Base-by-base conservation (phyloP, 1,140 invertebrate species). In the Drosophila grimshawi region DNA sequence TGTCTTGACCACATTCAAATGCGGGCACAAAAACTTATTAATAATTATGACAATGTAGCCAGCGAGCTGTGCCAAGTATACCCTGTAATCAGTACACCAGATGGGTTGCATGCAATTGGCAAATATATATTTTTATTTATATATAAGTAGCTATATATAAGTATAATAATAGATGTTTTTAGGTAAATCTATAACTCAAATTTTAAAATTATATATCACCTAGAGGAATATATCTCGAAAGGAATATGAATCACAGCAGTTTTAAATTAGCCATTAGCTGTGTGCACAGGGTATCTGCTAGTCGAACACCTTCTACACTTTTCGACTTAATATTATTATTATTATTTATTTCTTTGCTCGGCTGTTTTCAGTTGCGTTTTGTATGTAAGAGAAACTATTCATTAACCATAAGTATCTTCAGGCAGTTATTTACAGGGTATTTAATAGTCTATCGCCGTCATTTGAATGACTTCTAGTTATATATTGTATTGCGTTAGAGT, bases 1-100 rank as follows among this genome's bases (percentile, higher is more conserved):
- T 48, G 66, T 67, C 82, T 86, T 78, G 80, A 83, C 80, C 81
- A 60, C 82, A 86, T 83, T 86, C 68, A 83, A 88, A 80, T 79
- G 68, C 52, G 30, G 43, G 39, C 56, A 77, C 51, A 73, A 65
- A 30, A 60, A 70, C 85, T 80, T 75, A 89, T 78, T 88, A 85
- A 88, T 89, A 85, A 89, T 80, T 88, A 80, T 89, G 85, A 89
- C 85, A 89, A 80, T 65, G 73, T 3, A 43, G 19, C 19, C 72
- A 33, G 41, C 32, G 11, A 32, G 10, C 19, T 32, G 33, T 27
- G 49, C 33, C 46, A 45, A 8, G 19, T 3, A 68, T 68, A 68
- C 70, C 64, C 64, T 61, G 27, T 30, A 30, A 7, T 11, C 7
- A 4, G 11, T 2, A 1, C 0, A 2, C 2, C 3, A 2, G 1